Conservation (phyloP, 2,888 invertebrate species). For the Nomada fabriciana region DNA sequence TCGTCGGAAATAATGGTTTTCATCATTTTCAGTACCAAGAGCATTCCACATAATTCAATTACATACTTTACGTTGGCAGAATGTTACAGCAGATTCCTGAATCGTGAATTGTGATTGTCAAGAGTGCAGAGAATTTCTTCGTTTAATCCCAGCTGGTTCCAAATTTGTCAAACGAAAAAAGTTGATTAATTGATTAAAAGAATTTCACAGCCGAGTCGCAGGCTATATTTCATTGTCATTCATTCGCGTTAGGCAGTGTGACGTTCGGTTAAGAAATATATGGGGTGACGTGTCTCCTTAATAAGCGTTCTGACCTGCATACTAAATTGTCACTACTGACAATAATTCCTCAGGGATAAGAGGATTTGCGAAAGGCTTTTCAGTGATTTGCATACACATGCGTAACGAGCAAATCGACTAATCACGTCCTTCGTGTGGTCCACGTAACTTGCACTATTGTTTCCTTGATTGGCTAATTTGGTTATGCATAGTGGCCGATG, state of each 20-base stretch:
- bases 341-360: slow-evolving; percentile 53
- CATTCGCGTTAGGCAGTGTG: background rate
- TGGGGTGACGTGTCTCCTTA: slow-evolving; percentile 8
- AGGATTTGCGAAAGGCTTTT: slow-evolving; percentile 47
- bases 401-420: slow-evolving; percentile 53
- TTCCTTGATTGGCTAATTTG: slow-evolving; percentile 61
- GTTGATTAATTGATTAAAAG: background rate
- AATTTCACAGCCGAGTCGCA: background rate
- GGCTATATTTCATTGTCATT: too few relatives aligned
- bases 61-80: too few relatives aligned
- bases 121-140: too few relatives aligned
- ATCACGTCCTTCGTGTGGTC: slow-evolving; percentile 41
- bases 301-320: slow-evolving; percentile 38
- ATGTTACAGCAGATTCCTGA: too few relatives aligned
- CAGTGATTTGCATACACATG: slow-evolving; percentile 49
- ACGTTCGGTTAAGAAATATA: background rate
- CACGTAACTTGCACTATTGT: slow-evolving; percentile 55
- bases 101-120: too few relatives aligned
- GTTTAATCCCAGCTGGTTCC: too few relatives aligned
- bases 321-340: slow-evolving; percentile 33
- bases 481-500: slow-evolving; percentile 48
- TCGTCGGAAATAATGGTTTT: too few relatives aligned
- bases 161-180: background rate
- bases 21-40: too few relatives aligned
- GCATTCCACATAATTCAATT: too few relatives aligned